Base-by-base conservation (phyloP, 2,113 vertebrate species). In the Mobula birostris region DNA sequence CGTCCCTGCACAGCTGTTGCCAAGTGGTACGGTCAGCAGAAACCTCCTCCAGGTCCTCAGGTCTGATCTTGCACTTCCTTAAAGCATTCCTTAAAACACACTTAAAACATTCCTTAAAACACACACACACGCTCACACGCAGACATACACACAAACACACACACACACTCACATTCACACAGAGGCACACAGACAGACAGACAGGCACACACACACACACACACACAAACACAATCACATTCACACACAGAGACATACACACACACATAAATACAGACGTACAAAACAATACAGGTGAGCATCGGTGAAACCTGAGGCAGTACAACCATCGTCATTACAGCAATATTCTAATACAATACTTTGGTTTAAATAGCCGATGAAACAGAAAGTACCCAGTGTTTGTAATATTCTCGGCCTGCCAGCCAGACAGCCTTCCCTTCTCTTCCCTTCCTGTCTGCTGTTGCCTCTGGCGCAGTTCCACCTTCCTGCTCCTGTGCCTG, bases 391-490 rank as follows among this genome's bases (percentile, higher is more conserved):
- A 12, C 58, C n/a, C 19, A n/a, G 63, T 15, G 58, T 32, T n/a
- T 63, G 63, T n/a, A n/a, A 88, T 66, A 58, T 63, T 58, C n/a
- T n/a, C 85, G 32, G 58, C 58, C 58, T 61, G 15, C 58, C 58
- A 32, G 85, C 58, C 85, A 88, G 85, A 88, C 85, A 66, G 85
- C 85, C 63, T 61, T 87, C 36, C 85, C 63, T 61, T 48, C 61
- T n/a, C 85, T 88, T 14, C 29, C 58, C 58, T 88, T 88, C 85
- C 85, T 88, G 85, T 88, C 85, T 88, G 29, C 58, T 63, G 8
- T 17, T n/a, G 61, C 29, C 66, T 88, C 85, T 88, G 85, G 85
- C 85, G 66, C 14, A 29, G 63, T 12, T 29, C 29, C 24, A 88
- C 9, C 85, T 4, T 63, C 58, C 58, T 88, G 85, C 61, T 88